Conservation (phyloP, 2,888 invertebrate genomes). For the Clanis bilineata region DNA sequence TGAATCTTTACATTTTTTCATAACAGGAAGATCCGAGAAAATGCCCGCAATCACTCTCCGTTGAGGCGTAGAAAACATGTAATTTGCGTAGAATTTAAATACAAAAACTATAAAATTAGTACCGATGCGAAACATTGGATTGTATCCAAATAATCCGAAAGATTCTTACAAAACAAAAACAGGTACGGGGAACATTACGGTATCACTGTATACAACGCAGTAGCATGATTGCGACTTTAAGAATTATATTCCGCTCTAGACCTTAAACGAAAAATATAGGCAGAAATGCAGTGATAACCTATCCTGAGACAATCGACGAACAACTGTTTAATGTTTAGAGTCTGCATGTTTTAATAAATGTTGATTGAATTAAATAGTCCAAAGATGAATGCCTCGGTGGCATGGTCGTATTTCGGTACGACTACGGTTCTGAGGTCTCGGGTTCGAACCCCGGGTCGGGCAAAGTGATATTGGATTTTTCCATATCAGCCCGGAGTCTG, state of each 20-base stretch:
- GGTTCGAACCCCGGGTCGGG: no score
- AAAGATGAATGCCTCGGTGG: no score
- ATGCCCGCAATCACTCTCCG: not conserved
- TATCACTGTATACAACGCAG: conserved; percentile 25
- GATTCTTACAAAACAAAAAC: conserved; percentile 13
- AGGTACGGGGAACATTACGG: conserved; percentile 14
- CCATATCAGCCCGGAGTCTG: no score
- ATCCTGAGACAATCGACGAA: no score
- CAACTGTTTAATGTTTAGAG: no score
- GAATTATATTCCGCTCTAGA: not conserved
- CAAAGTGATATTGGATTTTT: no score
- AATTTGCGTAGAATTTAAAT: not conserved
- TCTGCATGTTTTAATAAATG: no score
- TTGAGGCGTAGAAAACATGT: not conserved
- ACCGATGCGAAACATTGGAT: conserved; percentile 8
- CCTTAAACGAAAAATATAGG: not conserved
- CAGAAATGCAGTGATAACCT: not conserved
- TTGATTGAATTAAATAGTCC: no score
- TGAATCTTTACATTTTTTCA: no score
- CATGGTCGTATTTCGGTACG: no score
- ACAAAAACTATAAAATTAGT: conserved; percentile 9
- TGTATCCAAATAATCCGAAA: conserved; percentile 15
- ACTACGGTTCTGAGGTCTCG: no score
- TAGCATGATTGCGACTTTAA: not conserved
- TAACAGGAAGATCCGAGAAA: not conserved